Evolutionary conservation across 2,888 invertebrate genomes (phyloP), one percentile per base, ranked within the genome.

Genomic region (Meloe dianella): DNA sequence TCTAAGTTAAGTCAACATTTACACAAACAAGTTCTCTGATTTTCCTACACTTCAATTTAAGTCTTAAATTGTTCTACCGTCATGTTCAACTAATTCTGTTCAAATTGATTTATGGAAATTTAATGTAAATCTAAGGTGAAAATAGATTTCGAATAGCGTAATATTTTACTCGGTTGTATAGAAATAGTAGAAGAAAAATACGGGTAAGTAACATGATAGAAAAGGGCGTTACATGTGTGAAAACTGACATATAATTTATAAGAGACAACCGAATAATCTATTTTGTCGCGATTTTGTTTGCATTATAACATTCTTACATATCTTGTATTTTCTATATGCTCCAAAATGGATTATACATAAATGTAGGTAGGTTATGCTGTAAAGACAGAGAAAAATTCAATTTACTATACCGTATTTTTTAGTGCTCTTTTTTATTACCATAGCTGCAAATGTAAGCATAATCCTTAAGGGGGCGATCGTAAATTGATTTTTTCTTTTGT

Each of bases 341-440:
- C 3, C 20, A 22, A 24, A 24, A 51, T 51, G 12, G 24, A 24
- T 54, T n/a, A n/a, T 6, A 12, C 12, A 24, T 54, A 24, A 2
- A 17, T 38, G 10, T 47, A 54, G 2, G 6, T 24, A 51, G 20
- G 5, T n/a, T 51, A 51, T 22, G 2, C 4, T 54, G 12, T 22
- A 24, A 20, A 54, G 59, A 57, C 32, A 27, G 30, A 32, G 22
- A 29, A 20, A 59, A 66, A 62, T 66, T 66, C 62, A 66, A 66
- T 66, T 66, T 62, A 10, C 54, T 54, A 24, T 59, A 66, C 57
- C 24, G 57, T 38, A 32, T 24, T 56, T 27, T 66, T 66, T 62
- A 66, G 58, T 62, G 38, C 62, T 32, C 35, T 61, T 65, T 65
- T 65, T 60, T 64, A 61, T 65, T 60, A 61, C 57, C 61, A 56